A percentile compares a stretch with the other conserved stretches of the same genome.
Evolutionary conservation across 2,888 invertebrate species (phyloP).

Genomic region (Tricholauxania praeusta): DNA sequence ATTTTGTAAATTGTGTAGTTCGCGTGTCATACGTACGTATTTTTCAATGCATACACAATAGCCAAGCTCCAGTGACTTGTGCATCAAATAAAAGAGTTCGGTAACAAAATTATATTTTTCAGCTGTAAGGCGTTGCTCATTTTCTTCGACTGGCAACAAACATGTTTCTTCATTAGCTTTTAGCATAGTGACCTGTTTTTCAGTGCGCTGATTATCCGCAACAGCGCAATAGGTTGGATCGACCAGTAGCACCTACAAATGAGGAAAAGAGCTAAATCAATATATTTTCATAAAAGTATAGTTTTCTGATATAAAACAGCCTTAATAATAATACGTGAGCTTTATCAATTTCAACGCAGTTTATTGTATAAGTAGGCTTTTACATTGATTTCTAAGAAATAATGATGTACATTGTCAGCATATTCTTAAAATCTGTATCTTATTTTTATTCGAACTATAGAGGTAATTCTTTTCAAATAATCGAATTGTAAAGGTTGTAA

Average conservation of each 20-base stretch:
- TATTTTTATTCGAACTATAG: too few species aligned
- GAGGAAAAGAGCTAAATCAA: constrained; percentile 4
- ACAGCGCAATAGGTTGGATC: constrained; percentile 90
- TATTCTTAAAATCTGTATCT: too few species aligned
- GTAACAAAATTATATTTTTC: constrained; percentile 85
- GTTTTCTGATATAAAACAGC: too few species aligned
- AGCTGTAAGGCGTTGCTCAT: constrained; percentile 71
- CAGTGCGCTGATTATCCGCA: constrained; percentile 73
- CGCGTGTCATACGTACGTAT: constrained; percentile 75
- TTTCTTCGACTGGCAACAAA: constrained; percentile 77
- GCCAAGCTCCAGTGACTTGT: constrained; percentile 85
- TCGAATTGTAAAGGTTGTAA: too few species aligned
- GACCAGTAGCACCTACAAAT: constrained; percentile 73
- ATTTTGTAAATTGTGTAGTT: constrained; percentile 80
- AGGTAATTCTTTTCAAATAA: too few species aligned
- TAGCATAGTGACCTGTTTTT: constrained; percentile 78
- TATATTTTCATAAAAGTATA: neutral
- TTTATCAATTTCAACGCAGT: too few species aligned
- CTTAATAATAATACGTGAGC: too few species aligned
- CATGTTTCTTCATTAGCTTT: constrained; percentile 83
- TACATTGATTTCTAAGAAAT: too few species aligned
- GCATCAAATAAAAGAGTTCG: constrained; percentile 92
- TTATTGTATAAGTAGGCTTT: too few species aligned
- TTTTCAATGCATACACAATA: constrained; percentile 78
- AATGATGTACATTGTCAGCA: too few species aligned